Base-by-base conservation (phyloP, 2,888 invertebrate genomes). In the Brachynemurus nebulosus region DNA sequence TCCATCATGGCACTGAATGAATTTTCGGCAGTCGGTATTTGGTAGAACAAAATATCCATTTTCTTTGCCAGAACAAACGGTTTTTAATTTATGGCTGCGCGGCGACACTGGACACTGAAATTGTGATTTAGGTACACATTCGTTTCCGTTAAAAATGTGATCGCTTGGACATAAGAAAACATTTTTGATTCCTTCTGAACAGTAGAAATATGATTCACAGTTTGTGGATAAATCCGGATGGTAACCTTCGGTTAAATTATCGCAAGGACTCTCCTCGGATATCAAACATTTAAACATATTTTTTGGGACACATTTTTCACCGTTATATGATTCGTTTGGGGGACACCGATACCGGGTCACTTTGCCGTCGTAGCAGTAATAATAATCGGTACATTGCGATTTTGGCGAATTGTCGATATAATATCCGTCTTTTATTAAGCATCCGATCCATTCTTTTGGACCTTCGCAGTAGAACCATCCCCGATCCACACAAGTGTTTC, bases 191-290 rank as follows among this genome's bases (percentile, higher is more conserved):
- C 73, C 72, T 46, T 62, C 62, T 16, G 64, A 63, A 58, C 77
- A 77, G 52, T 68, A 70, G 59, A 69, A 74, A 61, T 74, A 76
- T 9, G 72, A 70, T 38, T 73, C 68, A 54, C 76, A 76, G 2
- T 72, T 72, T 2, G 68, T 64, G 18, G 55, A 55, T 4, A 50
- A 45, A 46, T 65, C 63, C 5, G 67, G 66, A 58, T 74, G 72
- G 44, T 72, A 70, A 1, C 76, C 75, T 53, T 76, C 72, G 8
- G 65, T 52, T 33, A 69, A 68, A 2, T 65, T 65, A 46, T 63
- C 63, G 55, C 76, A 76, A 20, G 70, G 67, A 56, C 70, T 69
- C 12, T 60, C 59, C 50, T 69, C 69, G 45, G 66, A 56, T 47
- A 66, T 67, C 35, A 71, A 70, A 51, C 72, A 72, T 40, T 66